phyloP scores from a whole-genome alignment of 2,113 vertebrate species.

The Corythaeola cristata region DNA sequence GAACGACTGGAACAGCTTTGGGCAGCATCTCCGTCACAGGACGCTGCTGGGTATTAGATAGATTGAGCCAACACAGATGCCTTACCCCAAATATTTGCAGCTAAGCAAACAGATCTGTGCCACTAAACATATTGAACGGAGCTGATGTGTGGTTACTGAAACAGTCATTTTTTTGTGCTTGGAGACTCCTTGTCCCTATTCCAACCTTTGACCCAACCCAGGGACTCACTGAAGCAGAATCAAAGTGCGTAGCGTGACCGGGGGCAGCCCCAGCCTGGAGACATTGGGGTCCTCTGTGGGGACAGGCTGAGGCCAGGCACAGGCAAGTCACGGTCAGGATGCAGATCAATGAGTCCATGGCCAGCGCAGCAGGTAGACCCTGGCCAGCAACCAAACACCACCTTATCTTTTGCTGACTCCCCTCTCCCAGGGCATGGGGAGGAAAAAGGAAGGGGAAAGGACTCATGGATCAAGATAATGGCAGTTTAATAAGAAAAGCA shows the following conservation, averaged over 20 bases:
- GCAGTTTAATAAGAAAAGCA: background rate
- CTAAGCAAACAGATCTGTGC: background rate
- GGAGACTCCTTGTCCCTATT: background rate
- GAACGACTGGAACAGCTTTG: background rate
- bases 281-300: background rate
- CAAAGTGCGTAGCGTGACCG: accelerated
- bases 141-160: background rate
- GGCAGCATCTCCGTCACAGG: background rate
- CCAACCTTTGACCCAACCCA: background rate
- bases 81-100: background rate
- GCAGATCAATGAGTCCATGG: no score
- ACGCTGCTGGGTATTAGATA: background rate
- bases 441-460: background rate
- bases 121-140: accelerated
- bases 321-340: background rate
- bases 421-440: background rate
- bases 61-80: background rate
- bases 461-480: background rate
- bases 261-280: background rate
- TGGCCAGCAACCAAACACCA: background rate
- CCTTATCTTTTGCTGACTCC: background rate
- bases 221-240: background rate
- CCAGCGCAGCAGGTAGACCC: background rate
- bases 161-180: background rate
- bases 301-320: background rate